These are phyloP conservation scores for Nycteola revayana DNA, from an alignment of 2,888 invertebrate genomes.

Conservation along the genomic window DNA sequence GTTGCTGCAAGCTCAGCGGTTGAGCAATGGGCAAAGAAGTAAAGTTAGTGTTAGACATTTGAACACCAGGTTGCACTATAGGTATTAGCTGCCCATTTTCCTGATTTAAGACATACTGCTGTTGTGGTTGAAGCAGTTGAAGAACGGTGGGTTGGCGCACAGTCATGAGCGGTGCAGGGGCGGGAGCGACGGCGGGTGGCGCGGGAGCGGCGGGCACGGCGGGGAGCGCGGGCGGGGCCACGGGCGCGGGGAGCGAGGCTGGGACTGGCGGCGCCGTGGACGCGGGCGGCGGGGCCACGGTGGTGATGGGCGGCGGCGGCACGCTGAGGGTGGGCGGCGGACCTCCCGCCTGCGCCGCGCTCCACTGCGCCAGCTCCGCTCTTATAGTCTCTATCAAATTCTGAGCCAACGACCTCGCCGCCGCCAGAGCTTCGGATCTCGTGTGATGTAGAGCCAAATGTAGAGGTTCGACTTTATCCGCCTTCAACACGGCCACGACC, in stretches of 20 bases:
- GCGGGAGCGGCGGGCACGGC: slow-evolving; percentile 64
- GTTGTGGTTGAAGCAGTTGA: slow-evolving; percentile 70
- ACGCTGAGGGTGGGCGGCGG: slow-evolving; percentile 68
- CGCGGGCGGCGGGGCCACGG: slow-evolving; percentile 58
- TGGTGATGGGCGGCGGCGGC: slow-evolving; percentile 63
- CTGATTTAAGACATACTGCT: slow-evolving; percentile 74
- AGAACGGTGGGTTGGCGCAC: slow-evolving; percentile 71
- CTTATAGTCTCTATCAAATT: slow-evolving; percentile 91
- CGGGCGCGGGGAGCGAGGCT: slow-evolving; percentile 54
- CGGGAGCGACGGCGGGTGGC: slow-evolving; percentile 66
- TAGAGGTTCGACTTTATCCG: slow-evolving; percentile 86
- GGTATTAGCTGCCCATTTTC: slow-evolving; percentile 76
- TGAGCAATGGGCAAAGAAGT: slow-evolving; percentile 67
- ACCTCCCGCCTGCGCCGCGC: slow-evolving; percentile 66
- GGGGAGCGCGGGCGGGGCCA: slow-evolving; percentile 61
- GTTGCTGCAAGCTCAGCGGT: slow-evolving; percentile 62
- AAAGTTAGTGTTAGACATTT: slow-evolving; percentile 70
- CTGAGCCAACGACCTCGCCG: slow-evolving; percentile 87
- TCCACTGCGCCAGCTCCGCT: slow-evolving; percentile 78
- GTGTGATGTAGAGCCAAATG: slow-evolving; percentile 90
- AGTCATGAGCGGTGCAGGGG: slow-evolving; percentile 69
- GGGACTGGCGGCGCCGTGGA: no score
- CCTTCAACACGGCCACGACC: slow-evolving; percentile 87
- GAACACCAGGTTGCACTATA: slow-evolving; percentile 72
- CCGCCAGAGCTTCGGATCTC: slow-evolving; percentile 85